Evolutionary conservation across 2,797 vertebrate genomes (phyloP).

Genomic region (Eupleurogrammus muticus): DNA sequence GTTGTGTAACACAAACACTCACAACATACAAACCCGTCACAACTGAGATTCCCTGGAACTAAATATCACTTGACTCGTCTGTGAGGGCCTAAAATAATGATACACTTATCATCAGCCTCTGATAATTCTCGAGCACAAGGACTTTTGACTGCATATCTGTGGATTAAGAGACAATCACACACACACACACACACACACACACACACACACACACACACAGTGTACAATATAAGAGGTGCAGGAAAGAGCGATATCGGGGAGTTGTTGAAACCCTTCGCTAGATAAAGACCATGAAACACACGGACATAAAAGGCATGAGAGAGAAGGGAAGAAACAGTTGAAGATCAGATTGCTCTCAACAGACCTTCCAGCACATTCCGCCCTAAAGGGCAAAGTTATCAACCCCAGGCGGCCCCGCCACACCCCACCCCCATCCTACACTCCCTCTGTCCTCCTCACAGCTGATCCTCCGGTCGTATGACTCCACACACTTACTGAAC

Average conservation of each 20-base stretch:
- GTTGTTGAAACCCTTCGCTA: not conserved
- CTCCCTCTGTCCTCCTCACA: not conserved
- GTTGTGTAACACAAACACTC: not conserved
- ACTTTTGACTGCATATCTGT: conserved; percentile 19
- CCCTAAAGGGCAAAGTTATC: conserved; percentile 61
- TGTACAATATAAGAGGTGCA: not conserved
- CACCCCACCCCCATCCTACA: not conserved
- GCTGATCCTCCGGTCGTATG: conserved; percentile 23
- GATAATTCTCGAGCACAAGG: conserved; percentile 38
- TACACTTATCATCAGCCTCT: conserved; percentile 40
- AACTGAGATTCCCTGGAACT: conserved; percentile 8
- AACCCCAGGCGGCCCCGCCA: conserved; percentile 8
- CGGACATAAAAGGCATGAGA: not conserved
- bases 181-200: not conserved
- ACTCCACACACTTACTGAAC: not conserved
- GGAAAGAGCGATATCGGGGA: conserved; percentile 1
- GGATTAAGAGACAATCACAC: conserved; percentile 1
- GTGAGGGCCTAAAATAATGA: conserved; percentile 33
- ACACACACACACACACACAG: not conserved
- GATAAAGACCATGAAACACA: not conserved
- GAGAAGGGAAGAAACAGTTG: conserved; percentile 7
- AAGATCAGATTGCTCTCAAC: conserved; percentile 32
- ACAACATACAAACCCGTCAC: not conserved
- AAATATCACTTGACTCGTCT: conserved; percentile 43
- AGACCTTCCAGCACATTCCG: conserved; percentile 55